A percentile compares a stretch with the other conserved stretches of the same genome.
These are phyloP conservation scores for Cephus pulcher DNA, from an alignment of 2,888 invertebrate species.

Conservation along the genomic window DNA sequence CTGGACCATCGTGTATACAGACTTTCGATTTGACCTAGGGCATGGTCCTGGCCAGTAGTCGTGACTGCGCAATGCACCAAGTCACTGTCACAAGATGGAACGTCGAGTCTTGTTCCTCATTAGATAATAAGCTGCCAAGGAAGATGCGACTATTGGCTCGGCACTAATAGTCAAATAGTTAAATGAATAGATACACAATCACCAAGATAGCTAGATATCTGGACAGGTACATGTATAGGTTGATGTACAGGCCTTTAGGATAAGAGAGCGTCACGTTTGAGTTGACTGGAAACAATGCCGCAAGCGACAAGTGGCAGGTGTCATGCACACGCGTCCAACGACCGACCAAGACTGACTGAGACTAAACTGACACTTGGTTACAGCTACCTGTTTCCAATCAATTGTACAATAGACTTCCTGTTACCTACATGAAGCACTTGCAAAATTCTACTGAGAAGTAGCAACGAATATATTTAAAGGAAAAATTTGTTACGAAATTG, in stretches of 20 bases:
- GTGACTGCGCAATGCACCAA: too few species aligned
- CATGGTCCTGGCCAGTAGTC: neutral
- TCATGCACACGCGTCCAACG: neutral
- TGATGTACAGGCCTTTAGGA: neutral
- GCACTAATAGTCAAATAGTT: too few species aligned
- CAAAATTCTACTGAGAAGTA: neutral
- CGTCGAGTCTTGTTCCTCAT: too few species aligned
- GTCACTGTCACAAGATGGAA: too few species aligned
- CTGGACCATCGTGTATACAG: neutral
- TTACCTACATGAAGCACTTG: neutral
- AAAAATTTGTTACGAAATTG: neutral
- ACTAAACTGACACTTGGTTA: neutral
- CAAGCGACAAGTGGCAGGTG: neutral
- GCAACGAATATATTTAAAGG: neutral
- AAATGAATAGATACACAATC: neutral
- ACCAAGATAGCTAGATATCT: neutral
- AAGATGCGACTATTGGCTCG: too few species aligned
- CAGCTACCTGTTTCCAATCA: neutral
- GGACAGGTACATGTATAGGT: neutral
- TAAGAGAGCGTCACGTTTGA: neutral
- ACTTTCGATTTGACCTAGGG: neutral
- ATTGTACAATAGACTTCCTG: neutral
- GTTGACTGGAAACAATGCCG: neutral
- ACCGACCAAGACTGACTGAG: neutral
- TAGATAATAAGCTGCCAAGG: too few species aligned